These are phyloP conservation scores for Frieseomelitta varia DNA, from an alignment of 1,140 invertebrate genomes.

Conservation along the genomic window DNA sequence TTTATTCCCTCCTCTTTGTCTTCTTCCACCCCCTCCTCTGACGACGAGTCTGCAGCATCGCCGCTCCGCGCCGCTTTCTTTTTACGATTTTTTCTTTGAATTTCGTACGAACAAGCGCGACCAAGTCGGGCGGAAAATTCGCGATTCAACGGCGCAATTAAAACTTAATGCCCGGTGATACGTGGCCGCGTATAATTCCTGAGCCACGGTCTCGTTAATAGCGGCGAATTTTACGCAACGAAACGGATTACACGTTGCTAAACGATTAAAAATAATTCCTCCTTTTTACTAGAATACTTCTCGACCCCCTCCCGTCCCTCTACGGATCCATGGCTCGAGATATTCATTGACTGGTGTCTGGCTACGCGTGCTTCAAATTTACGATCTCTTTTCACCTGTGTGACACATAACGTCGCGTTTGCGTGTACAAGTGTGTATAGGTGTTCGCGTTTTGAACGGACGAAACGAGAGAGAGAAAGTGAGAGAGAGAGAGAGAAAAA, in stretches of 20 bases:
- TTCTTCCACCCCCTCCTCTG: not conserved
- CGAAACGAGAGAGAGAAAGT: not conserved
- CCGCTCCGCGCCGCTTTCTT: not conserved
- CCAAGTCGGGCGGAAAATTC: not conserved
- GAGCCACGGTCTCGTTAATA: not conserved
- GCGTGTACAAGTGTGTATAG: not conserved
- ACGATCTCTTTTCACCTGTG: not conserved
- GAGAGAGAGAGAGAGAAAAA: not conserved
- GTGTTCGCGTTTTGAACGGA: not conserved
- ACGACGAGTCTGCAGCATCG: not conserved
- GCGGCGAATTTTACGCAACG: conserved; percentile 8
- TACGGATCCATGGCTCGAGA: not conserved
- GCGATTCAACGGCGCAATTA: conserved; percentile 32
- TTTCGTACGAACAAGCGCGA: not conserved
- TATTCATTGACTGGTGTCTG: not conserved
- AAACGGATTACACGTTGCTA: not conserved
- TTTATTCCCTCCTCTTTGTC: not conserved
- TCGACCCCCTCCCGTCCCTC: no score
- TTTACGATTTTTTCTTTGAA: conserved; percentile 7
- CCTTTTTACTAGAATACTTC: conserved; percentile 2
- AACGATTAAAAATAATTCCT: conserved; percentile 24
- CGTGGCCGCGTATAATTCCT: conserved; percentile 15
- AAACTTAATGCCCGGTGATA: conserved; percentile 33
- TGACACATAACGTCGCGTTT: not conserved
- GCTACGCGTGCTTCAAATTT: not conserved